Evolutionary conservation across 2,888 invertebrate species (phyloP).

Genomic region (Sarcophaga variegata): DNA sequence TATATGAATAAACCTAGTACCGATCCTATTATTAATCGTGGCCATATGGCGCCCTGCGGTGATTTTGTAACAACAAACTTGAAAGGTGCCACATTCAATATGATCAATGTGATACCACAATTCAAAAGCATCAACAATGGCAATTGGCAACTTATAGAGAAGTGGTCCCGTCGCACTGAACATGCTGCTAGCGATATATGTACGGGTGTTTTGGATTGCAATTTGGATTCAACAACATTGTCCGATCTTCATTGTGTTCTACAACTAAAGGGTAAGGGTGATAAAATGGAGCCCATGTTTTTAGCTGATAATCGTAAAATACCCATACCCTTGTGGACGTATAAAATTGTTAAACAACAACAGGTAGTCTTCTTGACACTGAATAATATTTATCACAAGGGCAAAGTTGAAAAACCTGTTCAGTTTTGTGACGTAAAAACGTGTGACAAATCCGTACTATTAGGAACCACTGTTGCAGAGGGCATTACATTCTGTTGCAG

Average conservation of each 20-base stretch:
- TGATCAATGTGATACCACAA: conserved; percentile 82
- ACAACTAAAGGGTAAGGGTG: not conserved
- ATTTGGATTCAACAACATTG: conserved; percentile 17
- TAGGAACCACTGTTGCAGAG: not conserved
- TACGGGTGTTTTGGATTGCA: conserved; percentile 53
- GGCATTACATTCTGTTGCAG: conserved; percentile 45
- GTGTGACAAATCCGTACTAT: conserved; percentile 2
- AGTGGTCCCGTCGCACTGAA: conserved; percentile 75
- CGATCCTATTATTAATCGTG: conserved; percentile 76
- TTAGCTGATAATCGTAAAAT: conserved; percentile 37
- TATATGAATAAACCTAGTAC: not conserved
- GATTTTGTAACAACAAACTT: conserved; percentile 82
- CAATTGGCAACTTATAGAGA: conserved; percentile 83
- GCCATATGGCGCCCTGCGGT: conserved; percentile 82
- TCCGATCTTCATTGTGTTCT: conserved; percentile 39
- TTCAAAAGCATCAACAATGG: conserved; percentile 83
- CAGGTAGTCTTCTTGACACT: conserved; percentile 47
- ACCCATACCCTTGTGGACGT: conserved; percentile 60
- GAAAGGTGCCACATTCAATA: conserved; percentile 82
- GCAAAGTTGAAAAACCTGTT: not conserved
- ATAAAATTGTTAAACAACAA: conserved; percentile 47
- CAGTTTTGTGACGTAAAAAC: not conserved
- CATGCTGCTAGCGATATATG: conserved; percentile 60
- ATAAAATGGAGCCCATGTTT: conserved; percentile 41
- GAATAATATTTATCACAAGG: conserved; percentile 50